These are phyloP conservation scores for Thamnaconus septentrionalis DNA, from an alignment of 2,113 vertebrate species.

Conservation along the genomic window DNA sequence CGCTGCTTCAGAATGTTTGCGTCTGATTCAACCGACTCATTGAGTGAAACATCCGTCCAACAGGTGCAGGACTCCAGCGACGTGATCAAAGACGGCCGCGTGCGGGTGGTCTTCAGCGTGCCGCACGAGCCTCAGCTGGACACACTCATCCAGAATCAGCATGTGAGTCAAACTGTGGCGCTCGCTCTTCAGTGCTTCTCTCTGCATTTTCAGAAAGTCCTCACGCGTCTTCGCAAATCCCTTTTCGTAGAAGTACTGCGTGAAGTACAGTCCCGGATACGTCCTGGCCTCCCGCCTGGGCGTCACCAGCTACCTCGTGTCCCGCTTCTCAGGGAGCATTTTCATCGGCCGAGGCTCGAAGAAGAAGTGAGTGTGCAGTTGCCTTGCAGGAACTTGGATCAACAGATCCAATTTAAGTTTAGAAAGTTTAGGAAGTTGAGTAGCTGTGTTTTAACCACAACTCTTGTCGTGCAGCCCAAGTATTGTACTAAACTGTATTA, in stretches of 20 bases:
- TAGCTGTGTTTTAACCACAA: too few relatives aligned
- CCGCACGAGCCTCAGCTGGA: slow-evolving; percentile 93
- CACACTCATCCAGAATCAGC: slow-evolving; percentile 93
- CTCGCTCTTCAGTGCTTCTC: neutral
- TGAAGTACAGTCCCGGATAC: slow-evolving; percentile 96
- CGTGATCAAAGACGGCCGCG: slow-evolving; percentile 90
- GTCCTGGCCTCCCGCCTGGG: slow-evolving; percentile 93
- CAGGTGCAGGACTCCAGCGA: slow-evolving; percentile 93
- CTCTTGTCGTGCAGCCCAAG: too few relatives aligned
- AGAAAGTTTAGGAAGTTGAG: too few relatives aligned
- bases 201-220: neutral
- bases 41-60: neutral
- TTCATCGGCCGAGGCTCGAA: slow-evolving; percentile 97
- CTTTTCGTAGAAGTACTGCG: slow-evolving; percentile 88
- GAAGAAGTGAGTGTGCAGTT: slow-evolving; percentile 83
- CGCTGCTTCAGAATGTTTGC: neutral
- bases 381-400: neutral
- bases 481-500: too few relatives aligned
- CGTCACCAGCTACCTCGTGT: slow-evolving; percentile 94
- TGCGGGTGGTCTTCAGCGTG: slow-evolving; percentile 92
- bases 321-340: slow-evolving; percentile 97
- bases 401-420: too few relatives aligned
- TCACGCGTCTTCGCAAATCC: neutral
- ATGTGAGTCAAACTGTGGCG: slow-evolving; percentile 77
- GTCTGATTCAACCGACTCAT: neutral